phyloP scores from a whole-genome alignment of 2,888 invertebrate species.

The Scrobipalpa costella region DNA sequence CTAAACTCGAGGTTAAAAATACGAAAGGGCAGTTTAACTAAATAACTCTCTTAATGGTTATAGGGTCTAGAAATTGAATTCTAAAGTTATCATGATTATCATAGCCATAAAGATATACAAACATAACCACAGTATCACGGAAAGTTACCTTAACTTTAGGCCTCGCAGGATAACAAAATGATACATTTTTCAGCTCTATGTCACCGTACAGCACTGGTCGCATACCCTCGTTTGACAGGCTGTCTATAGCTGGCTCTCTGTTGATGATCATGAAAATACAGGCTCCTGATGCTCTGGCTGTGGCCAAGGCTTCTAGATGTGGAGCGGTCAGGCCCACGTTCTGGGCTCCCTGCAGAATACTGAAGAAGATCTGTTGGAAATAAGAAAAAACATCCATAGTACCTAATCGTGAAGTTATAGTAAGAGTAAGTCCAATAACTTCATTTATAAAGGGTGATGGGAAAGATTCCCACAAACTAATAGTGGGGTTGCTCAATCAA shows the following conservation, averaged over 20 bases:
- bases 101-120: no score
- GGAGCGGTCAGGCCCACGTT: slow-evolving; percentile 88
- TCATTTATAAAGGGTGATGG: no score
- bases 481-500: no score
- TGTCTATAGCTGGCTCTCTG: slow-evolving; percentile 86
- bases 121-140: no score
- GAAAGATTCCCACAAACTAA: no score
- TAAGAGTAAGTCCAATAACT: no score
- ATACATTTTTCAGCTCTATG: slow-evolving; percentile 84
- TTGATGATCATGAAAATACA: slow-evolving; percentile 88
- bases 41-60: no score
- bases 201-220: slow-evolving; percentile 82
- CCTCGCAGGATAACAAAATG: slow-evolving; percentile 89
- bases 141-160: slow-evolving; percentile 84
- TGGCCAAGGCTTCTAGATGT: slow-evolving; percentile 87
- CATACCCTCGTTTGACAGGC: slow-evolving; percentile 82
- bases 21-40: no score
- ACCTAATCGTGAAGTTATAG: neutral
- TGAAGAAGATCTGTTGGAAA: slow-evolving; percentile 87
- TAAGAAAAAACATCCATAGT: neutral
- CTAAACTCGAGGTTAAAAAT: no score
- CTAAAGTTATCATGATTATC: no score
- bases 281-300: slow-evolving; percentile 86
- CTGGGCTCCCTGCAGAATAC: slow-evolving; percentile 88
- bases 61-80: no score